phyloP scores from a whole-genome alignment of 2,888 invertebrate genomes.

The Amiota communis region DNA sequence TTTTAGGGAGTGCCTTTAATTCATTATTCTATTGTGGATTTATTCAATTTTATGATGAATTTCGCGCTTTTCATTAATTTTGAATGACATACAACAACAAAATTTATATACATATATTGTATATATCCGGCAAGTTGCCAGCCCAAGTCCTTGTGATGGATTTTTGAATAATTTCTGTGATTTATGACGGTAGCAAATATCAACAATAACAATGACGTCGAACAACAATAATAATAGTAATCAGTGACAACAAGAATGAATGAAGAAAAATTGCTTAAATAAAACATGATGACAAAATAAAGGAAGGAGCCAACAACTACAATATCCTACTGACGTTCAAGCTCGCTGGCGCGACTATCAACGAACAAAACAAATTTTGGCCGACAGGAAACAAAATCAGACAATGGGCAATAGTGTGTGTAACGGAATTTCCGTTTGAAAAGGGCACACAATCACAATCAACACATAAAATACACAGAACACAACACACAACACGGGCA shows the following conservation, averaged over 20 bases:
- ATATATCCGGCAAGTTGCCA: constrained; percentile 28
- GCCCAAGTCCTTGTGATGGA: constrained; percentile 16
- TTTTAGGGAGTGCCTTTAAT: too few species aligned
- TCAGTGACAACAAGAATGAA: constrained; percentile 32
- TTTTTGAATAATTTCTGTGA: constrained; percentile 40
- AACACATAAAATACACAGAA: background rate
- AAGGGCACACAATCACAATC: background rate
- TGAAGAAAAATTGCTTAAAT: background rate
- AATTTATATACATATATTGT: constrained; percentile 29
- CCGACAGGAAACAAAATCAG: background rate
- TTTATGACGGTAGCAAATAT: constrained; percentile 51
- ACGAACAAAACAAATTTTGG: background rate
- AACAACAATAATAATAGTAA: constrained; percentile 22
- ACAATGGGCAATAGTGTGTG: constrained; percentile 19
- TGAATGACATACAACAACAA: constrained; percentile 8
- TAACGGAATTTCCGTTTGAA: constrained; percentile 1
- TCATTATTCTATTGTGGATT: too few species aligned
- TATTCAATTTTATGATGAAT: too few species aligned
- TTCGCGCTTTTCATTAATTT: constrained; percentile 41
- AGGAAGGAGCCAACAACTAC: too few species aligned
- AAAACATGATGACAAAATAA: too few species aligned
- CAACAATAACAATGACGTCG: constrained; percentile 44
- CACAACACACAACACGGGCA: background rate
- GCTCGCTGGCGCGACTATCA: too few species aligned
- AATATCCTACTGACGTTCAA: too few species aligned